These are phyloP conservation scores for Crenuchus spilurus DNA, from an alignment of 2,797 vertebrate species.

Conservation along the genomic window DNA sequence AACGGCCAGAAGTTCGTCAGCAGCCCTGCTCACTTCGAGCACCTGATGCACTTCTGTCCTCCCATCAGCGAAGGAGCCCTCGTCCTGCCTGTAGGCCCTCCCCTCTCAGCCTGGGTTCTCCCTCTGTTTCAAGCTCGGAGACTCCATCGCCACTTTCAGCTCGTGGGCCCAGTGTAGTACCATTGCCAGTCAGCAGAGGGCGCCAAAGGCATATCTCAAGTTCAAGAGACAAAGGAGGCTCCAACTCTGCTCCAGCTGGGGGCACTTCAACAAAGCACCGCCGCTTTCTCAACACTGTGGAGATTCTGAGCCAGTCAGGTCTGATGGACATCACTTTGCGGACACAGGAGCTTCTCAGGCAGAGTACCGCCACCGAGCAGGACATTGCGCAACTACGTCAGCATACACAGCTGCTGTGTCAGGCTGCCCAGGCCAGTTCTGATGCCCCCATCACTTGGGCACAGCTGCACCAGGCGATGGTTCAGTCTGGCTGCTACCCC, in stretches of 20 bases:
- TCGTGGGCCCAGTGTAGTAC: background rate
- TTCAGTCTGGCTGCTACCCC: slow-evolving; percentile 68
- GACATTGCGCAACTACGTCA: slow-evolving; percentile 73
- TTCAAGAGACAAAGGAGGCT: too few species aligned
- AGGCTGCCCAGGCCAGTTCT: slow-evolving; percentile 51
- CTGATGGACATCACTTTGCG: slow-evolving; percentile 74
- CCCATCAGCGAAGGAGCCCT: slow-evolving; percentile 20
- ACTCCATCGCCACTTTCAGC: slow-evolving; percentile 50
- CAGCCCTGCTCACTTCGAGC: background rate
- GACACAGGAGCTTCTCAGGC: slow-evolving; percentile 75
- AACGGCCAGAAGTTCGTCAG: slow-evolving; percentile 47
- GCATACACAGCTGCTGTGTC: slow-evolving; percentile 73
- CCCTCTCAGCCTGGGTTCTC: slow-evolving; percentile 50
- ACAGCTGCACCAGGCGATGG: slow-evolving; percentile 67
- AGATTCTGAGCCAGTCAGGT: slow-evolving; percentile 73
- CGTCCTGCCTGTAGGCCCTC: slow-evolving; percentile 38
- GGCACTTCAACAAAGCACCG: slow-evolving; percentile 55
- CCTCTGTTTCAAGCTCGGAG: slow-evolving; percentile 63
- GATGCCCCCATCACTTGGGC: slow-evolving; percentile 53
- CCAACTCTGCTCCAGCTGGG: slow-evolving; percentile 23
- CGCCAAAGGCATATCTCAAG: slow-evolving; percentile 37
- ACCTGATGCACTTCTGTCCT: background rate
- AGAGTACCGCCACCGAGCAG: slow-evolving; percentile 64
- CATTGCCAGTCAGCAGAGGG: background rate
- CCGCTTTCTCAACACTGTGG: slow-evolving; percentile 74